These are phyloP conservation scores for Mellilla xanthometata DNA, from an alignment of 2,888 invertebrate genomes.

Conservation along the genomic window DNA sequence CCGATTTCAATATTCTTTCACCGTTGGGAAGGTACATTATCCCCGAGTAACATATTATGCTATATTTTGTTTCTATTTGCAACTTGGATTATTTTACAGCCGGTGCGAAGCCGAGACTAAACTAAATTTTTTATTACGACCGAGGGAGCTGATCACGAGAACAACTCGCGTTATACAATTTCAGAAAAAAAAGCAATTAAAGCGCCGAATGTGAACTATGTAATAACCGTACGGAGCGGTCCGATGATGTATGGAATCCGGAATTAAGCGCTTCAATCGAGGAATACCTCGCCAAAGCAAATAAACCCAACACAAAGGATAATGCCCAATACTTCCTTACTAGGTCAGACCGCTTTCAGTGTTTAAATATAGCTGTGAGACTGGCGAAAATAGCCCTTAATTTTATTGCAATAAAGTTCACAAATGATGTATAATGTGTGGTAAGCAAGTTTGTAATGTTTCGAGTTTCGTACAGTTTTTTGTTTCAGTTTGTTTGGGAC, in stretches of 20 bases:
- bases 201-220: slow-evolving; percentile 13
- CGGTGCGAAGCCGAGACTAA: too few relatives aligned
- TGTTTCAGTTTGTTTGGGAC: slow-evolving; percentile 65
- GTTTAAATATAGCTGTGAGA: slow-evolving; percentile 1
- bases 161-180: too few relatives aligned
- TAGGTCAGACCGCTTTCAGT: slow-evolving; percentile 50
- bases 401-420: slow-evolving; percentile 8
- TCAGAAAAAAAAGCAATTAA: too few relatives aligned
- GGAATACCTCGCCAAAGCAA: slow-evolving; percentile 33
- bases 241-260: slow-evolving; percentile 31
- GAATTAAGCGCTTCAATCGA: slow-evolving; percentile 34
- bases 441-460: slow-evolving; percentile 36
- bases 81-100: too few relatives aligned
- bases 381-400: slow-evolving; percentile 17
- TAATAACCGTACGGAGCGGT: slow-evolving; percentile 26
- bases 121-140: too few relatives aligned
- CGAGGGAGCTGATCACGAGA: too few relatives aligned
- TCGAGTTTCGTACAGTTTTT: slow-evolving; percentile 36
- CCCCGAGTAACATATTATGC: too few relatives aligned
- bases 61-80: too few relatives aligned
- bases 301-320: slow-evolving; percentile 34
- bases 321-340: slow-evolving; percentile 20
- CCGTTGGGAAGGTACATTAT: too few relatives aligned
- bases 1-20: too few relatives aligned
- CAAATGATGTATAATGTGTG: not conserved